phyloP scores from a whole-genome alignment of 2,888 invertebrate genomes.

The Leptopilina syphax region DNA sequence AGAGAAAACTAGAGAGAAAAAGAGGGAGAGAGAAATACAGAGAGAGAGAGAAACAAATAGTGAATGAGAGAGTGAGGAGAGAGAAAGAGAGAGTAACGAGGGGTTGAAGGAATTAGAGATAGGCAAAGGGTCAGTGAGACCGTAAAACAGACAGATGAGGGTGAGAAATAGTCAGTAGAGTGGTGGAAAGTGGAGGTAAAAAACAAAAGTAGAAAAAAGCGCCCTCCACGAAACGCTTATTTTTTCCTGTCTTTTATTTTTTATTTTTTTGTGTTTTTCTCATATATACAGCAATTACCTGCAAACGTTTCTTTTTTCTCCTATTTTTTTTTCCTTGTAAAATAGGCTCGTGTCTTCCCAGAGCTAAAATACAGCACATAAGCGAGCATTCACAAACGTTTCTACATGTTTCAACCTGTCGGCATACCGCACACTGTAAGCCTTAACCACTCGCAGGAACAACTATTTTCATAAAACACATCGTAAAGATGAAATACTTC shows the following conservation, averaged over 20 bases:
- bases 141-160: slow-evolving; percentile 30
- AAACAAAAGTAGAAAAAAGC: not conserved
- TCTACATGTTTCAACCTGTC: not conserved
- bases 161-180: slow-evolving; percentile 30
- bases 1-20: slow-evolving; percentile 20
- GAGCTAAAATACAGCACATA: slow-evolving; percentile 5
- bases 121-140: slow-evolving; percentile 37
- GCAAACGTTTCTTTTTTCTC: slow-evolving; percentile 48
- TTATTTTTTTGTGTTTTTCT: slow-evolving; percentile 27
- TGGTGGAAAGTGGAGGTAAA: not conserved
- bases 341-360: slow-evolving; percentile 48
- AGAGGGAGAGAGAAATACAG: slow-evolving; percentile 1
- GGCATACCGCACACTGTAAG: slow-evolving; percentile 7
- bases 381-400: slow-evolving; percentile 28
- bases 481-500: not conserved
- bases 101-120: slow-evolving; percentile 39
- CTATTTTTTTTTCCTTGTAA: slow-evolving; percentile 45
- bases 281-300: slow-evolving; percentile 47
- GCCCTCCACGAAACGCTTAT: slow-evolving; percentile 1
- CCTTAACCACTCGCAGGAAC: not conserved
- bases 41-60: not conserved
- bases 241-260: not conserved
- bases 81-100: slow-evolving; percentile 16
- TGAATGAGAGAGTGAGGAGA: no score
- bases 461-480: slow-evolving; percentile 2